phyloP scores from a whole-genome alignment of 2,113 vertebrate species.

The Brachionichthys hirsutus region DNA sequence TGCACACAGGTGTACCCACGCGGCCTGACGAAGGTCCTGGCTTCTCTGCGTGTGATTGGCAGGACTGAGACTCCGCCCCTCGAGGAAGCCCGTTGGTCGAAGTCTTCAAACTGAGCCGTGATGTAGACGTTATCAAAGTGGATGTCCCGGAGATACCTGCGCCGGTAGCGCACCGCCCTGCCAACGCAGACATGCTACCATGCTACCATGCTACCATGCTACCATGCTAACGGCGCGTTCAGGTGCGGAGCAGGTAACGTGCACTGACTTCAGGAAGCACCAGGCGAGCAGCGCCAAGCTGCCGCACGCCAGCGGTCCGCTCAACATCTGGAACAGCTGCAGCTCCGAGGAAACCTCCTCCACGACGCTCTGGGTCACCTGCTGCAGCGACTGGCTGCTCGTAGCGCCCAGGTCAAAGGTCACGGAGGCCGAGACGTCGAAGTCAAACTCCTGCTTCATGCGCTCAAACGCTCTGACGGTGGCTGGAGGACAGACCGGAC shows the following conservation, averaged over 20 bases:
- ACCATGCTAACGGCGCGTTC: neutral
- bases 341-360: slow-evolving; percentile 68
- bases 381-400: slow-evolving; percentile 78
- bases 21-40: slow-evolving; percentile 78
- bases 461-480: slow-evolving; percentile 67
- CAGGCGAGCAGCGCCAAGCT: slow-evolving; percentile 70
- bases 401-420: slow-evolving; percentile 73
- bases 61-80: slow-evolving; percentile 75
- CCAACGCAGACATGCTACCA: slow-evolving; percentile 10
- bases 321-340: slow-evolving; percentile 32
- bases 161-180: slow-evolving; percentile 81
- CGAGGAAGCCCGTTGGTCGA: slow-evolving; percentile 71
- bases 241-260: too few species aligned
- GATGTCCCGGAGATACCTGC: slow-evolving; percentile 76
- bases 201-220: neutral
- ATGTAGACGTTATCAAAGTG: slow-evolving; percentile 88
- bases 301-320: slow-evolving; percentile 67
- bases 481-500: slow-evolving; percentile 66
- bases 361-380: slow-evolving; percentile 80
- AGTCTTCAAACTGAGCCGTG: slow-evolving; percentile 72
- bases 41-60: slow-evolving; percentile 79
- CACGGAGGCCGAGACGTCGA: slow-evolving; percentile 79
- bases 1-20: slow-evolving; percentile 69
- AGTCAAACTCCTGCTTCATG: slow-evolving; percentile 85
- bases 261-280: slow-evolving; percentile 77